A percentile compares a stretch with the other conserved stretches of the same genome.
Evolutionary conservation across 2,888 invertebrate genomes (phyloP).

Genomic region (Agrilus cyanescens): DNA sequence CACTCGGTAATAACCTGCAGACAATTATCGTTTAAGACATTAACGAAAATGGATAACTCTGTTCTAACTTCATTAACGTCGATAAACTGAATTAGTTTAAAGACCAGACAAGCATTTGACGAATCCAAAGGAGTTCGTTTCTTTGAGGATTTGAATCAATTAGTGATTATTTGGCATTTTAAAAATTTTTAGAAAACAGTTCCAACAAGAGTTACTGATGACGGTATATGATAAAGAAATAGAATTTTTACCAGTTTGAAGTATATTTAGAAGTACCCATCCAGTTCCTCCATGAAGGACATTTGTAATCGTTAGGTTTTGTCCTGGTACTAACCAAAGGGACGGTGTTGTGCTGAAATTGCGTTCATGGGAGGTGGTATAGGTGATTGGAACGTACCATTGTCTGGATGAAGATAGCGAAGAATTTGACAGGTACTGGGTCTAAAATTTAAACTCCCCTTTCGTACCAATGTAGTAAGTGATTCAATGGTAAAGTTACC

Average conservation of each 20-base stretch:
- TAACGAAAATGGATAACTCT: too few relatives aligned
- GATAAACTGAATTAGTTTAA: not conserved
- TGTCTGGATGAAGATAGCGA: not conserved
- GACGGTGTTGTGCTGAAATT: constrained; percentile 31
- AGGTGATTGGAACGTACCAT: constrained; percentile 42
- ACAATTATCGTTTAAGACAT: constrained; percentile 8
- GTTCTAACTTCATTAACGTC: too few relatives aligned
- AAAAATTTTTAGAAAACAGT: too few relatives aligned
- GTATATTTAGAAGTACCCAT: constrained; percentile 50
- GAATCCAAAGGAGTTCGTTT: not conserved
- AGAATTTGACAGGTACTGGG: constrained; percentile 14
- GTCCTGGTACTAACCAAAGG: constrained; percentile 19
- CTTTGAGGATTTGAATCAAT: too few relatives aligned
- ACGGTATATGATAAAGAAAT: too few relatives aligned
- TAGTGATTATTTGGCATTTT: too few relatives aligned
- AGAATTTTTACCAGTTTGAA: constrained; percentile 41
- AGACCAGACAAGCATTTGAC: not conserved
- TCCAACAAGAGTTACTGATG: too few relatives aligned
- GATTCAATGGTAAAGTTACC: constrained; percentile 13
- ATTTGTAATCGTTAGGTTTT: constrained; percentile 2
- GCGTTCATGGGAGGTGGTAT: constrained; percentile 30
- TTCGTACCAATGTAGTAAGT: not conserved
- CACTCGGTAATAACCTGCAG: constrained; percentile 53
- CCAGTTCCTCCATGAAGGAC: constrained; percentile 3
- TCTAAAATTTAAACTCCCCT: constrained; percentile 11